Percentiles rank a stretch among this genome's conserved stretches.
These are phyloP conservation scores for Pachypanchax playfairii DNA, from an alignment of 2,113 vertebrate genomes.

Conservation along the genomic window DNA sequence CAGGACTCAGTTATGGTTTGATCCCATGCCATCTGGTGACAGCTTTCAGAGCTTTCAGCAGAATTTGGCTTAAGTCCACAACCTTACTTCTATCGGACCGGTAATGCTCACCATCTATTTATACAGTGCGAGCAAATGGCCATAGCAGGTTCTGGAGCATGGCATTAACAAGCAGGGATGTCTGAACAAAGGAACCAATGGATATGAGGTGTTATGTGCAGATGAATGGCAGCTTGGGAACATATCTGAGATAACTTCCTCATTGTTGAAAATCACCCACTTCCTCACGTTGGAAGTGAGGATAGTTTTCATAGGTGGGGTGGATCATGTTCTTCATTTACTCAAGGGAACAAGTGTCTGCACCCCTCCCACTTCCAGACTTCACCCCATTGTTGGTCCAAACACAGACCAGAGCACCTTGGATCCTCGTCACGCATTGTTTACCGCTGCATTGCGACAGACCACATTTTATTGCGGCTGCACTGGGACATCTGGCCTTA, in stretches of 20 bases:
- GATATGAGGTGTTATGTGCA: slow-evolving; percentile 50
- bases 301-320: slow-evolving; percentile 42
- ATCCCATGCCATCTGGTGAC: slow-evolving; percentile 71
- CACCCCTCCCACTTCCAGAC: slow-evolving; percentile 15
- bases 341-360: slow-evolving; percentile 20
- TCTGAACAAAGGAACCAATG: slow-evolving; percentile 68
- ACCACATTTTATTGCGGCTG: slow-evolving; percentile 62
- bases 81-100: slow-evolving; percentile 71
- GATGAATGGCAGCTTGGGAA: slow-evolving; percentile 29
- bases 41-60: slow-evolving; percentile 60
- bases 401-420: slow-evolving; percentile 73
- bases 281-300: slow-evolving; percentile 49
- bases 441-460: slow-evolving; percentile 67
- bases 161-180: slow-evolving; percentile 72
- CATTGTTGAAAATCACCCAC: slow-evolving; percentile 55
- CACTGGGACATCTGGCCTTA: slow-evolving; percentile 74
- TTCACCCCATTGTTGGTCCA: slow-evolving; percentile 34
- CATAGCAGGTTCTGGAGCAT: slow-evolving; percentile 62
- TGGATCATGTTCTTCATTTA: slow-evolving; percentile 20
- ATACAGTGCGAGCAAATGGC: slow-evolving; percentile 79
- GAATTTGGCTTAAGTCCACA: slow-evolving; percentile 73
- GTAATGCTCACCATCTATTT: slow-evolving; percentile 79
- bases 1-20: slow-evolving; percentile 58
- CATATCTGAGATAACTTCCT: slow-evolving; percentile 70
- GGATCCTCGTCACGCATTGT: slow-evolving; percentile 69